Conservation (phyloP, 2,113 vertebrate genomes). For the Callopanchax toddi region DNA sequence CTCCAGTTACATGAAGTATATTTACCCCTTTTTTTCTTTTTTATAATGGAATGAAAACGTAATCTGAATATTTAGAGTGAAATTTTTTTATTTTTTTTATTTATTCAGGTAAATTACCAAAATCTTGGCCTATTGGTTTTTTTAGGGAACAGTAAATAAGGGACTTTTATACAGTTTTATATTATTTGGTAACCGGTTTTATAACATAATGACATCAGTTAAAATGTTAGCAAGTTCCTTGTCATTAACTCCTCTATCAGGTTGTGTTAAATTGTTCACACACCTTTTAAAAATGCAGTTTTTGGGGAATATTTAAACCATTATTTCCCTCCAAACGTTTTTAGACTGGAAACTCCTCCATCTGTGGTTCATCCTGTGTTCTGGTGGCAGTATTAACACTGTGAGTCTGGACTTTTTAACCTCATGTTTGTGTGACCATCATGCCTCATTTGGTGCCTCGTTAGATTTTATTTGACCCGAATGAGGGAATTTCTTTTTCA, state of each 20-base stretch:
- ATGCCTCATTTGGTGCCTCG: slow-evolving; percentile 2
- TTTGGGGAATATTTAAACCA: not conserved
- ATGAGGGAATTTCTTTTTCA: slow-evolving; percentile 38
- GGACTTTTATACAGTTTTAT: slow-evolving; percentile 68
- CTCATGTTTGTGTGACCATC: slow-evolving; percentile 26
- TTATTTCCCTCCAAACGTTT: not conserved
- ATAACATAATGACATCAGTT: not conserved
- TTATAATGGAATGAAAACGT: slow-evolving; percentile 37
- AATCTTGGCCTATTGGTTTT: slow-evolving; percentile 26
- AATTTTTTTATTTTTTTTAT: slow-evolving; percentile 43
- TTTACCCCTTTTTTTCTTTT: slow-evolving; percentile 24
- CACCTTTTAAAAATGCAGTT: not conserved
- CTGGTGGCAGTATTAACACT: slow-evolving; percentile 26
- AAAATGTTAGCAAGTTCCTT: slow-evolving; percentile 13
- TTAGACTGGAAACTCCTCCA: slow-evolving; percentile 4
- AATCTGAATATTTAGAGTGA: slow-evolving; percentile 35
- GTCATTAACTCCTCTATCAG: not conserved
- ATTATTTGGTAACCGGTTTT: slow-evolving; percentile 27
- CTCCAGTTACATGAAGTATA: slow-evolving; percentile 32
- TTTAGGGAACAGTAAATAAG: slow-evolving; percentile 60
- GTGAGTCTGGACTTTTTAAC: slow-evolving; percentile 17
- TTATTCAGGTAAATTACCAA: slow-evolving; percentile 63
- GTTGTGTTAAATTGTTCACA: slow-evolving; percentile 14
- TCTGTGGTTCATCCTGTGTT: slow-evolving; percentile 2
- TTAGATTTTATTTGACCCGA: slow-evolving; percentile 18